Percentiles rank a stretch among this genome's conserved stretches.
Evolutionary conservation across 1,140 invertebrate species (phyloP).

Genomic region (Globodera ellingtonae): DNA sequence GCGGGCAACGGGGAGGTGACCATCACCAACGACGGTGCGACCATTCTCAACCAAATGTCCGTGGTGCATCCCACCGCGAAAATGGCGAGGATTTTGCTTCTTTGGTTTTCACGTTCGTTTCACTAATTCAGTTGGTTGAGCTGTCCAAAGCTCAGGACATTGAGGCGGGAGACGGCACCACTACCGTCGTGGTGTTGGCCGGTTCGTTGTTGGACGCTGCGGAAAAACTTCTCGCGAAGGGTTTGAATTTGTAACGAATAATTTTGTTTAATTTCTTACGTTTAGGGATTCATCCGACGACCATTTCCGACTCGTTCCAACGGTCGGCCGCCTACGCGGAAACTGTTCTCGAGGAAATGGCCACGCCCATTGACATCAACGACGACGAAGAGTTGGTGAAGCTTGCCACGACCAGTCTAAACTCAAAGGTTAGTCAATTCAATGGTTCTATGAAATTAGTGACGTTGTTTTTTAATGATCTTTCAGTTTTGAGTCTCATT

Average conservation of each 20-base stretch:
- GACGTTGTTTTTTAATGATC: neutral
- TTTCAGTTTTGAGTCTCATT: neutral
- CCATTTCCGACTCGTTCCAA: constrained; percentile 94
- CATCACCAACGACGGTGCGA: constrained; percentile 99
- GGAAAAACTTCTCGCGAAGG: constrained; percentile 85
- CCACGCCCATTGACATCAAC: constrained; percentile 81
- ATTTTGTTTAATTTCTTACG: constrained; percentile 28
- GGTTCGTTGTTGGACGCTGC: constrained; percentile 92
- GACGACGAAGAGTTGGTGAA: constrained; percentile 87
- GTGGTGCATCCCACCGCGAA: constrained; percentile 97
- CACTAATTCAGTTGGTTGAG: constrained; percentile 80
- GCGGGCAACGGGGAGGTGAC: constrained; percentile 90
- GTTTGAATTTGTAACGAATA: constrained; percentile 52
- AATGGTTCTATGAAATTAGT: neutral
- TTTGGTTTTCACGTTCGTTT: too few species aligned
- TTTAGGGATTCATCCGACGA: constrained; percentile 88
- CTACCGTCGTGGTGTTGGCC: constrained; percentile 87
- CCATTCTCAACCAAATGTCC: constrained; percentile 98
- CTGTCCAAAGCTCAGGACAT: constrained; percentile 96
- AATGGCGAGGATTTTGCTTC: constrained; percentile 73
- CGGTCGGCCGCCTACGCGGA: constrained; percentile 82
- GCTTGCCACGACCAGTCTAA: constrained; percentile 92
- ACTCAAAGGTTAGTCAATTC: constrained; percentile 80
- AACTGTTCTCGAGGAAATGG: constrained; percentile 82
- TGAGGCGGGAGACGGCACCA: constrained; percentile 98